Evolutionary conservation across 2,888 invertebrate genomes (phyloP).

Genomic region (Thymelicus lineola): DNA sequence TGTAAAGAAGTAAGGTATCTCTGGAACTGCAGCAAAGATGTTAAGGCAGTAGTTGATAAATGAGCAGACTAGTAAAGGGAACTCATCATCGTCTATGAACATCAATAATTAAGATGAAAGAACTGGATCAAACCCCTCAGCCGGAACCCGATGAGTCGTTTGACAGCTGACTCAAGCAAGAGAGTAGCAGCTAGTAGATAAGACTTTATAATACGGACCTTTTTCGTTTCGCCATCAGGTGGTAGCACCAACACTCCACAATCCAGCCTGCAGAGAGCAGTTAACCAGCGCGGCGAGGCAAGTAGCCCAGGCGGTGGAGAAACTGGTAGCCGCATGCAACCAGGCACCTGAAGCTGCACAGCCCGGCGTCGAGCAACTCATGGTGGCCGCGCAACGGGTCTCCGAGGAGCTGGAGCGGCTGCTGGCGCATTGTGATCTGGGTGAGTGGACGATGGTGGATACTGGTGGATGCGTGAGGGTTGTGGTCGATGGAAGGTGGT

Average conservation of each 20-base stretch:
- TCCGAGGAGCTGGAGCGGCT: slow-evolving; percentile 95
- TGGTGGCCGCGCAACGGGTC: slow-evolving; percentile 94
- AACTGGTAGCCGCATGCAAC: slow-evolving; percentile 91
- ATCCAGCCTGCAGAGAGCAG: slow-evolving; percentile 94
- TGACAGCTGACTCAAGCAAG: too few relatives aligned
- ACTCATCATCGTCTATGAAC: too few relatives aligned
- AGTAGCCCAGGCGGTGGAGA: slow-evolving; percentile 96
- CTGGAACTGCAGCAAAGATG: too few relatives aligned
- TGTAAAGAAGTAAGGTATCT: too few relatives aligned
- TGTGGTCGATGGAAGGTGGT: slow-evolving; percentile 14
- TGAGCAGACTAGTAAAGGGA: too few relatives aligned
- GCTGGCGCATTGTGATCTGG: slow-evolving; percentile 93
- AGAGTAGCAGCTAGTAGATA: too few relatives aligned
- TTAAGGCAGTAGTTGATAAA: too few relatives aligned
- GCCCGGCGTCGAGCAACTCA: slow-evolving; percentile 89
- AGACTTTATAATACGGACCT: too few relatives aligned
- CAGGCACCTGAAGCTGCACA: slow-evolving; percentile 81
- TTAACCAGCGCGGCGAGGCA: slow-evolving; percentile 96
- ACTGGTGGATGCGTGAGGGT: neutral
- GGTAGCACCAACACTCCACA: slow-evolving; percentile 93
- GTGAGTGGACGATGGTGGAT: slow-evolving; percentile 63
- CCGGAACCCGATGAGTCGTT: too few relatives aligned
- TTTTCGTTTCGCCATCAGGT: slow-evolving; percentile 77
- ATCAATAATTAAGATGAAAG: too few relatives aligned
- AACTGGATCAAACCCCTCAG: too few relatives aligned